These are phyloP conservation scores for Morpho deidamia DNA, from an alignment of 2,888 invertebrate species.

Conservation along the genomic window DNA sequence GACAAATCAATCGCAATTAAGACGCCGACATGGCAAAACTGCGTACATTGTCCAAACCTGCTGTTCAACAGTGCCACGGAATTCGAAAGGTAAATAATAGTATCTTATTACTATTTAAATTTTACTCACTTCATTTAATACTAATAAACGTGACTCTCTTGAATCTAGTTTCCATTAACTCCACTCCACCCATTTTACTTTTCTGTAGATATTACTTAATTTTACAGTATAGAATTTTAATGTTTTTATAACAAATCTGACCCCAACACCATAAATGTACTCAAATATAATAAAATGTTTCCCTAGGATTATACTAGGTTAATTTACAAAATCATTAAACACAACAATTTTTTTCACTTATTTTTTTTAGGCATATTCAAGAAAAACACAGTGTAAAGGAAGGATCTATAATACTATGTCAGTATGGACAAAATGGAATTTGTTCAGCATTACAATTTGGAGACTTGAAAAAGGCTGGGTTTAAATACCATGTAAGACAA, in stretches of 20 bases:
- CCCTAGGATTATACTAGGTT: no score
- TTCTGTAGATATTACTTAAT: no score
- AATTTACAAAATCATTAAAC: no score
- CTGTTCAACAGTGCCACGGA: conserved; percentile 77
- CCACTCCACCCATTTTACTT: no score
- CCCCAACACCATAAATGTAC: no score
- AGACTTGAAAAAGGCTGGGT: conserved; percentile 92
- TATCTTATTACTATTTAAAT: background rate
- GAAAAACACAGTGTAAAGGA: conserved; percentile 89
- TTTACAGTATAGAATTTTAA: no score
- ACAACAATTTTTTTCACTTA: background rate
- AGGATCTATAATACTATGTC: conserved; percentile 91
- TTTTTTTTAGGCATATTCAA: conserved; percentile 83
- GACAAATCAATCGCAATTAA: conserved; percentile 52
- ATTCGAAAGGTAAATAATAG: conserved; percentile 76
- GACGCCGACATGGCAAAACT: conserved; percentile 78
- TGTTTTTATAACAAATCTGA: no score
- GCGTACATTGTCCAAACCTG: conserved; percentile 79
- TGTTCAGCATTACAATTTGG: conserved; percentile 93
- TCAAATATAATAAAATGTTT: no score
- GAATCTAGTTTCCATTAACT: no score
- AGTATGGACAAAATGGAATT: conserved; percentile 92
- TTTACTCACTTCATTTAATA: no score
- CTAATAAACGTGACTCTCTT: no score
- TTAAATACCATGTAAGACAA: conserved; percentile 89